Evolutionary conservation across 1,140 invertebrate genomes (phyloP).

Genomic region (Spodoptera litura): DNA sequence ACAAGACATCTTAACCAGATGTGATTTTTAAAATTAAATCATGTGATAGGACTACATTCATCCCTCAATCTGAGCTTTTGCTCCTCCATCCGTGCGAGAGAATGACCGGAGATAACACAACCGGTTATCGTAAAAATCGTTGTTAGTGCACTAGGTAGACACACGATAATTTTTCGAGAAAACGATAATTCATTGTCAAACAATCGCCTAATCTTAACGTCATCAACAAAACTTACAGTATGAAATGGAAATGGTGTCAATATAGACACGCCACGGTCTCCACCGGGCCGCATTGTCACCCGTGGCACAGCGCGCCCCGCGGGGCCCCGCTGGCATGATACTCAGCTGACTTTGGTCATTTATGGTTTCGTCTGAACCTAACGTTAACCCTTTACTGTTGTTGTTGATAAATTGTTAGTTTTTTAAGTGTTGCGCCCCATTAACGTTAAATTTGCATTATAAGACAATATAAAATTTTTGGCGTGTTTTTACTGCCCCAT

Average conservation of each 20-base stretch:
- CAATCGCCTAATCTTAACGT: slow-evolving; percentile 40
- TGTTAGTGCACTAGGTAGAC: slow-evolving; percentile 4
- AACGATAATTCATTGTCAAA: slow-evolving; percentile 19
- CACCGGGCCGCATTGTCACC: not conserved
- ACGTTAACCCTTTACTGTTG: slow-evolving; percentile 64
- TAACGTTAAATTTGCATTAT: slow-evolving; percentile 74
- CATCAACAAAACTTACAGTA: slow-evolving; percentile 26
- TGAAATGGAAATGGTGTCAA: slow-evolving; percentile 2
- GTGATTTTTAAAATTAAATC: too few relatives aligned
- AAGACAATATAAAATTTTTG: slow-evolving; percentile 76
- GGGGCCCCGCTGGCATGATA: not conserved
- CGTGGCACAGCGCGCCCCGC: not conserved
- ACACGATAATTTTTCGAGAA: slow-evolving; percentile 1
- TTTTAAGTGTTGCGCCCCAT: slow-evolving; percentile 78
- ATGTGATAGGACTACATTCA: too few relatives aligned
- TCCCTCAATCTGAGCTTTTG: not conserved
- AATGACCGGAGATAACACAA: slow-evolving; percentile 54
- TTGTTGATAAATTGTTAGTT: slow-evolving; percentile 77
- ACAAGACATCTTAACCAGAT: not conserved
- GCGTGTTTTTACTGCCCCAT: slow-evolving; percentile 75
- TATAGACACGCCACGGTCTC: not conserved
- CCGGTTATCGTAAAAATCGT: slow-evolving; percentile 17
- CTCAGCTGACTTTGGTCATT: slow-evolving; percentile 36
- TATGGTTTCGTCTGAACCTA: slow-evolving; percentile 41
- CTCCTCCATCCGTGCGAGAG: slow-evolving; percentile 66